phyloP scores from a whole-genome alignment of 2,797 vertebrate species.

The Emydoidea blandingii region DNA sequence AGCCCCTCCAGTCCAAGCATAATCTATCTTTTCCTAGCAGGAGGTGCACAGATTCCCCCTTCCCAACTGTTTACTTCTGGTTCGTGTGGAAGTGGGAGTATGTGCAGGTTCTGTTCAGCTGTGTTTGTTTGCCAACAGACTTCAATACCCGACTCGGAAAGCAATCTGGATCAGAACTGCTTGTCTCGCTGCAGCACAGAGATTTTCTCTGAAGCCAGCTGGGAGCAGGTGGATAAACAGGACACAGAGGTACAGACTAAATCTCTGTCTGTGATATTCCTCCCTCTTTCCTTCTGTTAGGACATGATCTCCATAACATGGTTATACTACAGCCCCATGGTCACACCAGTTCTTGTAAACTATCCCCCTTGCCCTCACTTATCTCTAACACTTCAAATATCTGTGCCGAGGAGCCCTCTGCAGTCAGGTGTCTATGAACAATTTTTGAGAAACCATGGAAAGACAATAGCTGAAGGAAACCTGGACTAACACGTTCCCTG shows the following conservation, averaged over 20 bases:
- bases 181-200: constrained; percentile 99
- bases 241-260: constrained; percentile 93
- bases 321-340: constrained; percentile 3
- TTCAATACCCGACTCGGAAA: constrained; percentile 94
- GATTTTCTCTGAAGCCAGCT: constrained; percentile 98
- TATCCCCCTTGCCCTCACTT: not conserved
- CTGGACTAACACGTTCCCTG: not conserved
- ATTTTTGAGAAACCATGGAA: not conserved
- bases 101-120: constrained; percentile 81
- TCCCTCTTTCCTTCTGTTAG: constrained; percentile 51
- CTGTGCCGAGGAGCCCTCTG: constrained; percentile 53
- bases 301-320: not conserved
- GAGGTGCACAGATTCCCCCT: not conserved
- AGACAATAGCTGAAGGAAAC: not conserved
- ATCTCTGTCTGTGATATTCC: constrained; percentile 64
- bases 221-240: constrained; percentile 99
- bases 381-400: not conserved
- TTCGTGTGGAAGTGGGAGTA: constrained; percentile 13
- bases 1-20: fast-evolving
- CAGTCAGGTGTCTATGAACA: not conserved
- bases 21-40: not conserved
- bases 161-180: constrained; percentile 95
- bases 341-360: not conserved
- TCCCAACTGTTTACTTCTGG: not conserved
- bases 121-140: constrained; percentile 91